Percentiles rank a stretch among this genome's conserved stretches.
phyloP scores from a whole-genome alignment of 2,888 invertebrate species.

The Copidosoma aretas region DNA sequence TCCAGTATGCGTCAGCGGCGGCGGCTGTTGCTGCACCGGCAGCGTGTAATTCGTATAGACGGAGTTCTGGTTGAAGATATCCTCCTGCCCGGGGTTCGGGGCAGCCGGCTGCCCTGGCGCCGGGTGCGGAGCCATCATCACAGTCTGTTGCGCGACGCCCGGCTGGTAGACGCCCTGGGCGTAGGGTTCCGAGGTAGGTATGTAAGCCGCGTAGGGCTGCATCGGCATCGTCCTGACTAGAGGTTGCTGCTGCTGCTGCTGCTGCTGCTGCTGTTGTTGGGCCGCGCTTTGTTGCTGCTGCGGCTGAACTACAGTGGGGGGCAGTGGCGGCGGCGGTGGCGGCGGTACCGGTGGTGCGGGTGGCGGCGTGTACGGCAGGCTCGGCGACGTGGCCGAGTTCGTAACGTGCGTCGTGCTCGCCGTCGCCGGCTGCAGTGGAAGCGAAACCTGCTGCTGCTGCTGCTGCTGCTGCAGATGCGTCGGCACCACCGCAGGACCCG shows the following conservation, averaged over 20 bases:
- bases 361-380: conserved; percentile 53
- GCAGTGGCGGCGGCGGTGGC: conserved; percentile 32
- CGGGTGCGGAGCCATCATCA: conserved; percentile 53
- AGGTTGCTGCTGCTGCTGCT: conserved; percentile 47
- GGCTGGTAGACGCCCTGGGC: conserved; percentile 52
- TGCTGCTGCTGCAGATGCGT: neutral
- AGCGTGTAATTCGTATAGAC: conserved; percentile 57
- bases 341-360: conserved; percentile 43
- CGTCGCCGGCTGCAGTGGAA: neutral
- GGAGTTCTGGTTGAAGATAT: conserved; percentile 56
- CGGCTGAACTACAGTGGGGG: conserved; percentile 31
- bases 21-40: conserved; percentile 54
- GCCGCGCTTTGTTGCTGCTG: conserved; percentile 2
- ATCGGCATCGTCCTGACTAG: conserved; percentile 54
- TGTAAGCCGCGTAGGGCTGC: conserved; percentile 52
- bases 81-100: conserved; percentile 48
- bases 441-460: conserved; percentile 14
- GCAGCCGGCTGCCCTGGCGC: conserved; percentile 48
- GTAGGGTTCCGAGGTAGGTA: conserved; percentile 56
- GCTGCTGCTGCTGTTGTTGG: conserved; percentile 31
- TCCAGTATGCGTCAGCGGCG: conserved; percentile 49
- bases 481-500: conserved; percentile 12
- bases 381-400: conserved; percentile 58
- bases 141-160: conserved; percentile 49
- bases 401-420: conserved; percentile 46